phyloP scores from a whole-genome alignment of 2,888 invertebrate genomes.

The Spilosoma lubricipeda region DNA sequence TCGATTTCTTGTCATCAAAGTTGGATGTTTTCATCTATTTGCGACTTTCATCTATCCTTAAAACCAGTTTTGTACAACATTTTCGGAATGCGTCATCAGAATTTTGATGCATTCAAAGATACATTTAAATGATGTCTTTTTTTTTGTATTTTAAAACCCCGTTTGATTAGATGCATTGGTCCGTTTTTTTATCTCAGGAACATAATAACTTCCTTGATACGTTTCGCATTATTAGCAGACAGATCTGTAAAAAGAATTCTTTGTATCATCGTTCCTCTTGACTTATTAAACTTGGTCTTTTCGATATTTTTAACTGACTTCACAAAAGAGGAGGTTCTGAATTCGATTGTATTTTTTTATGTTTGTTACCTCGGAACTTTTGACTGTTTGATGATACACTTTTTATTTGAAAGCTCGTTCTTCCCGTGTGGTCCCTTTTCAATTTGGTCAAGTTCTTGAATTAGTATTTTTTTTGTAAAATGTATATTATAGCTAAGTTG shows the following conservation, averaged over 20 bases:
- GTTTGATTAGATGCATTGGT: conserved; percentile 39
- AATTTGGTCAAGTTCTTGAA: neutral
- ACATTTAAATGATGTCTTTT: conserved; percentile 25
- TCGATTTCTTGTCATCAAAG: conserved; percentile 1
- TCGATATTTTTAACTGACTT: neutral
- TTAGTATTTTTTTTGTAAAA: conserved; percentile 17
- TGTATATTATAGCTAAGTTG: neutral
- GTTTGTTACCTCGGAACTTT: neutral
- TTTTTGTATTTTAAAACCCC: conserved; percentile 33
- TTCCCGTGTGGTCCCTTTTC: too few relatives aligned
- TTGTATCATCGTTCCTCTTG: conserved; percentile 48
- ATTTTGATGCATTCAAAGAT: conserved; percentile 9
- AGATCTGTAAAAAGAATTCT: conserved; percentile 44
- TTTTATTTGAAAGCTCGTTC: neutral
- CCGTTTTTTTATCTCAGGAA: conserved; percentile 51
- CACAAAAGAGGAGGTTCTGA: too few relatives aligned
- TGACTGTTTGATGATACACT: neutral
- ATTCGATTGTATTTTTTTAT: too few relatives aligned
- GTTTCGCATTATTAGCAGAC: conserved; percentile 45
- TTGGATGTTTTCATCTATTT: neutral
- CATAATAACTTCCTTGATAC: conserved; percentile 53
- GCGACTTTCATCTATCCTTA: neutral
- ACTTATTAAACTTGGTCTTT: neutral
- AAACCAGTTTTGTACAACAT: neutral
- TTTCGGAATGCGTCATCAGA: conserved; percentile 1